phyloP scores from a whole-genome alignment of 2,113 vertebrate species.

The Campylomormyrus tamandua region DNA sequence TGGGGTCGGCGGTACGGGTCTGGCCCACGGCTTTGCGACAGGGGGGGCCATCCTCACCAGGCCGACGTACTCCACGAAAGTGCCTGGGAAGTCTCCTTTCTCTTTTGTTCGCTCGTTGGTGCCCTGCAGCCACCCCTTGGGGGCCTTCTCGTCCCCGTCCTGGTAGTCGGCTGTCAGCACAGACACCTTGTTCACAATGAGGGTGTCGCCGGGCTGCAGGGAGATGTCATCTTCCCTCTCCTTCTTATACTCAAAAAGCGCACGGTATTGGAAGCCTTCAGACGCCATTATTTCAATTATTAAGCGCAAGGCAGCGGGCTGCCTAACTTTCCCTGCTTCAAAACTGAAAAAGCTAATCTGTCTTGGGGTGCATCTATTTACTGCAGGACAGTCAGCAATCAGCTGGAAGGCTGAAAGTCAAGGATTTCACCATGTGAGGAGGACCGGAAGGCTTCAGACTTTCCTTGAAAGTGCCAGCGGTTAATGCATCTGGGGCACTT shows the following conservation, averaged over 20 bases:
- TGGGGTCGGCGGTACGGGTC: slow-evolving; percentile 52
- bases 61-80: slow-evolving; percentile 71
- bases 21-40: slow-evolving; percentile 53
- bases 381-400: background rate
- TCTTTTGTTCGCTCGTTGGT: slow-evolving; percentile 72
- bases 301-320: background rate
- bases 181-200: slow-evolving; percentile 56
- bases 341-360: background rate
- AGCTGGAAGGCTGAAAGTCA: slow-evolving; percentile 12
- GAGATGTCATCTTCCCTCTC: slow-evolving; percentile 67
- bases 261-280: slow-evolving; percentile 68
- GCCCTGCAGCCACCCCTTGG: slow-evolving; percentile 68
- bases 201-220: slow-evolving; percentile 64
- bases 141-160: slow-evolving; percentile 63
- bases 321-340: background rate
- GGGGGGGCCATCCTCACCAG: slow-evolving; percentile 33
- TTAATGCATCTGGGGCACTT: background rate
- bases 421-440: background rate
- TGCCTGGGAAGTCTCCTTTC: slow-evolving; percentile 68
- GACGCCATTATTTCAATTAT: slow-evolving; percentile 54
- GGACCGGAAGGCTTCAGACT: background rate
- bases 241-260: slow-evolving; percentile 68
- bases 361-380: slow-evolving; percentile 4
- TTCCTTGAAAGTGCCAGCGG: background rate
- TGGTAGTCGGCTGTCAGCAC: slow-evolving; percentile 53